Evolutionary conservation across 1,140 invertebrate species (phyloP).

Genomic region (Conus ventricosus): DNA sequence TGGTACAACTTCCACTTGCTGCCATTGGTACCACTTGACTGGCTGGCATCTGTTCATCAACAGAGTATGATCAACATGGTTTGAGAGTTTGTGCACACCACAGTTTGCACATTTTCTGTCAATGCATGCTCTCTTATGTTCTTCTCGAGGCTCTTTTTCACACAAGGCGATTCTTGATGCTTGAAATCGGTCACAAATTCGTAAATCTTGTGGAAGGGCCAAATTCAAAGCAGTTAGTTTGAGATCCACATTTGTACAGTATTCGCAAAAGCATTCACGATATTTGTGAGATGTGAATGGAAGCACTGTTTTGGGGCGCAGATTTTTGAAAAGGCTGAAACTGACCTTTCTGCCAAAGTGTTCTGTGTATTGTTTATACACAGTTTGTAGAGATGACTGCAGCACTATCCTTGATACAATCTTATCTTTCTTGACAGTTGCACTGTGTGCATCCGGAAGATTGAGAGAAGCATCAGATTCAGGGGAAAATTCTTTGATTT

Average conservation of each 20-base stretch:
- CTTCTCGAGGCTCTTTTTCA: background rate
- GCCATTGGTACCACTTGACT: too few species aligned
- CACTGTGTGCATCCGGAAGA: conserved; percentile 2
- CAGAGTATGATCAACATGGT: too few species aligned
- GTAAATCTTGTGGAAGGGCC: background rate
- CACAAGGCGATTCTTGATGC: background rate
- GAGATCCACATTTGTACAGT: conserved; percentile 30
- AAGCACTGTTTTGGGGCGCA: conserved; percentile 21
- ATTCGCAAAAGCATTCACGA: background rate
- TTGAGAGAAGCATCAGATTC: background rate
- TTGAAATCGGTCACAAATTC: conserved; percentile 7
- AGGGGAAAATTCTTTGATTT: conserved; percentile 5
- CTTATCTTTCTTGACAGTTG: background rate
- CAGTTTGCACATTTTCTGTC: conserved; percentile 29
- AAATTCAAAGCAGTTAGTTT: conserved; percentile 19
- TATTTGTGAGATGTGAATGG: conserved; percentile 17
- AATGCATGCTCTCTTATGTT: background rate
- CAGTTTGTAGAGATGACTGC: background rate
- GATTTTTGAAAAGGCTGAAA: conserved; percentile 6
- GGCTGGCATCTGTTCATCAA: too few species aligned
- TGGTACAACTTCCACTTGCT: too few species aligned
- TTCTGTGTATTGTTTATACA: background rate
- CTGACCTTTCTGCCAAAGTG: background rate
- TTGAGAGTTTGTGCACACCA: background rate
- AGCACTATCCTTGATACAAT: background rate